Percentiles rank a stretch among this genome's conserved stretches.
Evolutionary conservation across 2,113 vertebrate genomes (phyloP).

Genomic region (Calypte anna): DNA sequence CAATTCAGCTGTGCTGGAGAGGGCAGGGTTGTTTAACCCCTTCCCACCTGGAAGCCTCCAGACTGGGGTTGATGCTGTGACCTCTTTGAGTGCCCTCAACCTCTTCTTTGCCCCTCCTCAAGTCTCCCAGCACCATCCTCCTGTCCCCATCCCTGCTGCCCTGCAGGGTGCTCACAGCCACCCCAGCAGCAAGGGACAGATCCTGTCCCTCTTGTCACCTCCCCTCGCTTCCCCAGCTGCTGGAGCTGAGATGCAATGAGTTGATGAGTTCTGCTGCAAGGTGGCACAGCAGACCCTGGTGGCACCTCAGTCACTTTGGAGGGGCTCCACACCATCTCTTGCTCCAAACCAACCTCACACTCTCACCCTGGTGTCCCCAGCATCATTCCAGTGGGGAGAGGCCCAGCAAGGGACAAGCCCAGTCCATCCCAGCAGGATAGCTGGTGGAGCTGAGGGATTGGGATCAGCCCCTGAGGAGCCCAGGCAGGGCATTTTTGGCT

Average conservation of each 20-base stretch:
- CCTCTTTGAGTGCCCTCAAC: neutral
- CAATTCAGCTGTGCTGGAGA: neutral
- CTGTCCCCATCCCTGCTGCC: neutral
- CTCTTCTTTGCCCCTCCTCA: neutral
- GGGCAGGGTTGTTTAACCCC: neutral
- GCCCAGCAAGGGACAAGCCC: neutral
- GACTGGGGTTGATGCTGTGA: neutral
- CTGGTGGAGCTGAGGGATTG: neutral
- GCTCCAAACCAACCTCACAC: rapidly evolving
- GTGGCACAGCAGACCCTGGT: neutral
- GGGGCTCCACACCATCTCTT: neutral
- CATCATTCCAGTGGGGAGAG: neutral
- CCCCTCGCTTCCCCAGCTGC: neutral
- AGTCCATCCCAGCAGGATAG: rapidly evolving
- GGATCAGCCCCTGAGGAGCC: neutral
- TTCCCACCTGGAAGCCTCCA: neutral
- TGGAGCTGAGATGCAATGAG: neutral
- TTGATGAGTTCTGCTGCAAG: neutral
- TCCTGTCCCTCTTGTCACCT: neutral
- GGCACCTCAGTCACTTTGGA: neutral
- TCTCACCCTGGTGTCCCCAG: rapidly evolving
- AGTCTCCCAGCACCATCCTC: neutral
- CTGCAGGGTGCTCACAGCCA: neutral
- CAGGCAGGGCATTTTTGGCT: neutral
- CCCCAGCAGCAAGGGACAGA: rapidly evolving